A percentile compares a stretch with the other conserved stretches of the same genome.
These are phyloP conservation scores for Acrocyrtus sp. DNA, from an alignment of 2,888 invertebrate genomes.

Conservation along the genomic window DNA sequence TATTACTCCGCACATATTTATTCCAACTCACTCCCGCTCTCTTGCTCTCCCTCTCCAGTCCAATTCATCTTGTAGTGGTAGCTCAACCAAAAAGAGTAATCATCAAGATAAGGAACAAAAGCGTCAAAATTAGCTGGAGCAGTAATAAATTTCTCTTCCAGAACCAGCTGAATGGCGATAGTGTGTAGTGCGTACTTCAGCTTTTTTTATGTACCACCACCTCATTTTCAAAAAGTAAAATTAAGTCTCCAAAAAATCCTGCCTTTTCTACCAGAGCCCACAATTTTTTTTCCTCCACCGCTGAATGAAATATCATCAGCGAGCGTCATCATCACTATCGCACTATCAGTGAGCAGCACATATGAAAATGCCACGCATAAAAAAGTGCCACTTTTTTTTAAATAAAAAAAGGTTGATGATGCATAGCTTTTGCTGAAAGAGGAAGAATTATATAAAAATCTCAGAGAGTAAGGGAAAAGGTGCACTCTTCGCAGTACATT, in stretches of 20 bases:
- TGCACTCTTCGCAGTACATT: background rate
- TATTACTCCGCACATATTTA: background rate
- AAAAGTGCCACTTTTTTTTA: slow-evolving; percentile 37
- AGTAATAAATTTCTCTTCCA: slow-evolving; percentile 25
- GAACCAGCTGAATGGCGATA: background rate
- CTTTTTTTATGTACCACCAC: too few species aligned
- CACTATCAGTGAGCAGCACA: background rate
- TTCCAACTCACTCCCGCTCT: background rate
- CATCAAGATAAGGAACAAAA: slow-evolving; percentile 41
- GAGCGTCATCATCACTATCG: background rate
- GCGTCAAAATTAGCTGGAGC: slow-evolving; percentile 39
- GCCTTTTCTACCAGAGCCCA: background rate
- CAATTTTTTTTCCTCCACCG: background rate
- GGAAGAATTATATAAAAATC: too few species aligned
- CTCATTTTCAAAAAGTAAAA: too few species aligned
- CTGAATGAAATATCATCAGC: slow-evolving; percentile 33
- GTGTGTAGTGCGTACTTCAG: too few species aligned
- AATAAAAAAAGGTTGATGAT: slow-evolving; percentile 32
- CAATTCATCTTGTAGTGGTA: background rate
- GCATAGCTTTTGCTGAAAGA: slow-evolving; percentile 33
- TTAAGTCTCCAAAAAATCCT: too few species aligned
- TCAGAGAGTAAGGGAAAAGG: background rate
- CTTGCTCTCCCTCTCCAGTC: background rate
- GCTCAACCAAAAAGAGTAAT: background rate
- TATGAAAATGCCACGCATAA: background rate